A percentile compares a stretch with the other conserved stretches of the same genome.
Evolutionary conservation across 2,113 vertebrate genomes (phyloP).

Genomic region (Argyrosomus japonicus): DNA sequence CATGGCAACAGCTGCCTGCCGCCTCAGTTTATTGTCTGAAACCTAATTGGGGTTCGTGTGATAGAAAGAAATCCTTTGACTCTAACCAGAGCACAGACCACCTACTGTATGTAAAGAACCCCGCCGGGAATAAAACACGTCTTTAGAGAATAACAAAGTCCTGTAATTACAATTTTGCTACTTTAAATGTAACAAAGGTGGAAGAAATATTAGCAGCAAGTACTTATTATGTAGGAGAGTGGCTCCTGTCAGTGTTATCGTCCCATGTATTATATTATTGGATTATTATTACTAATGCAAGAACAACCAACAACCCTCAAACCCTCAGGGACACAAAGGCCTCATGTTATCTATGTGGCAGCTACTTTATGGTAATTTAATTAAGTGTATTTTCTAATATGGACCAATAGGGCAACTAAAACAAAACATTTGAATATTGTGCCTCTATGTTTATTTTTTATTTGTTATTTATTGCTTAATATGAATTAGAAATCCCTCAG

Average conservation of each 20-base stretch:
- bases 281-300: neutral
- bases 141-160: neutral
- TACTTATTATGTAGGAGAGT: neutral
- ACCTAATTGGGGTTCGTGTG: slow-evolving; percentile 6
- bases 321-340: neutral
- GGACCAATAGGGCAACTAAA: neutral
- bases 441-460: neutral
- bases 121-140: neutral
- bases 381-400: neutral
- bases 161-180: neutral
- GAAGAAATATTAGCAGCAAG: neutral
- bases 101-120: slow-evolving; percentile 7
- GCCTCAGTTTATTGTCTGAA: slow-evolving; percentile 58
- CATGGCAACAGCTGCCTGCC: slow-evolving; percentile 76
- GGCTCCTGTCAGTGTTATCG: neutral
- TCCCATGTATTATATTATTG: neutral
- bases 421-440: no score
- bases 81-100: slow-evolving; percentile 19
- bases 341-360: neutral
- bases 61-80: slow-evolving; percentile 32
- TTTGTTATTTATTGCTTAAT: neutral
- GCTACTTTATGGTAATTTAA: neutral
- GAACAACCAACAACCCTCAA: neutral
- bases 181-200: neutral
- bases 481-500: neutral